These are phyloP conservation scores for Melanotaenia nigrans DNA, from an alignment of 2,797 vertebrate genomes.

Conservation along the genomic window DNA sequence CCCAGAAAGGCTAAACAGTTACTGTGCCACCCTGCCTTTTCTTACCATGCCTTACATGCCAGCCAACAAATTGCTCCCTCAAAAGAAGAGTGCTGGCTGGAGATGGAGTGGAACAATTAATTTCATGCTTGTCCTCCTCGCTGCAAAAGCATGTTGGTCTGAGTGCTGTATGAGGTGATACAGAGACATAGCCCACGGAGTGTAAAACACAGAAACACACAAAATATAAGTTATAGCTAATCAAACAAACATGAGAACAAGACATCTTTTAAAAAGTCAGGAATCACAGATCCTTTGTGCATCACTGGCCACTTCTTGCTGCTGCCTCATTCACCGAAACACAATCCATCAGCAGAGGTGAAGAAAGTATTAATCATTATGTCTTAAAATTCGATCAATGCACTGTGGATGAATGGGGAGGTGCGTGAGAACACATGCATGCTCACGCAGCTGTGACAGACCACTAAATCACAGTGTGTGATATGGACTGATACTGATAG, in stretches of 20 bases:
- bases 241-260: constrained; percentile 50
- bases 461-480: constrained; percentile 82
- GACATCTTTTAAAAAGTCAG: constrained; percentile 36
- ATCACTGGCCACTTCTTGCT: constrained; percentile 33
- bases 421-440: constrained; percentile 66
- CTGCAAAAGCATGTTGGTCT: constrained; percentile 91
- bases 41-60: constrained; percentile 69
- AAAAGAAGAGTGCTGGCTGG: constrained; percentile 89
- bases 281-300: constrained; percentile 33
- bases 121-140: constrained; percentile 96
- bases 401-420: constrained; percentile 64
- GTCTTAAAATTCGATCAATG: constrained; percentile 87
- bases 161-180: constrained; percentile 88
- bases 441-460: constrained; percentile 77
- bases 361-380: constrained; percentile 85
- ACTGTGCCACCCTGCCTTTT: constrained; percentile 60
- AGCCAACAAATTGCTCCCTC: constrained; percentile 90
- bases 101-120: constrained; percentile 98
- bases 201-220: constrained; percentile 46
- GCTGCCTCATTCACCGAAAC: constrained; percentile 72
- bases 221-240: constrained; percentile 43
- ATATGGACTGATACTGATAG: constrained; percentile 20
- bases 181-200: constrained; percentile 78
- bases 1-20: constrained; percentile 69
- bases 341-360: constrained; percentile 85